phyloP scores from a whole-genome alignment of 2,888 invertebrate species.

The Pristionchus entomophagus region DNA sequence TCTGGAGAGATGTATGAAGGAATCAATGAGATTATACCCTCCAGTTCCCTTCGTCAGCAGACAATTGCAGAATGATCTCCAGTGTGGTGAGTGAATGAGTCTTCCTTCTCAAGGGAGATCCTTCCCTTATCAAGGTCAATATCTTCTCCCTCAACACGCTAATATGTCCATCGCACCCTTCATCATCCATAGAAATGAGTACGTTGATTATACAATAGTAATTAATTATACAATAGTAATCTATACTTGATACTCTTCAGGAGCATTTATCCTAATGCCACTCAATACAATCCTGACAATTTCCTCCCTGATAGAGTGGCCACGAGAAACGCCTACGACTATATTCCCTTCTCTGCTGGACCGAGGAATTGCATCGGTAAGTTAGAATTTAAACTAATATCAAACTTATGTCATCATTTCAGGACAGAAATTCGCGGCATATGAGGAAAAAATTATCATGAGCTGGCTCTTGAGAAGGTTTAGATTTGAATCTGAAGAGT shows the following conservation, averaged over 20 bases:
- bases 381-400: background rate
- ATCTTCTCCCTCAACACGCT: background rate
- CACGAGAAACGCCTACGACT: background rate
- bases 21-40: conserved; percentile 32
- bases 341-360: conserved; percentile 38
- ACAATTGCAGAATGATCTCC: conserved; percentile 12
- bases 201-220: background rate
- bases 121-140: background rate
- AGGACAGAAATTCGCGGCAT: conserved; percentile 41
- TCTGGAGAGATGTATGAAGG: conserved; percentile 36
- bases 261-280: background rate
- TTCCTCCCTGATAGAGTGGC: conserved; percentile 24
- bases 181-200: conserved; percentile 27
- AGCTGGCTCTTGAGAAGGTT: conserved; percentile 21
- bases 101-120: background rate
- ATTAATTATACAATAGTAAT: background rate
- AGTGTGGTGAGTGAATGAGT: background rate
- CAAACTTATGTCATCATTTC: background rate
- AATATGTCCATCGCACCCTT: background rate
- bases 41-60: conserved; percentile 38
- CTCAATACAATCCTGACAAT: conserved; percentile 11
- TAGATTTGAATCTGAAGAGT: conserved; percentile 2
- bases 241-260: background rate
- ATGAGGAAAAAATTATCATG: conserved; percentile 42
- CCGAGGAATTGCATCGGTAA: conserved; percentile 33